phyloP scores from a whole-genome alignment of 2,797 vertebrate species.

The Phalloptychus januarius region DNA sequence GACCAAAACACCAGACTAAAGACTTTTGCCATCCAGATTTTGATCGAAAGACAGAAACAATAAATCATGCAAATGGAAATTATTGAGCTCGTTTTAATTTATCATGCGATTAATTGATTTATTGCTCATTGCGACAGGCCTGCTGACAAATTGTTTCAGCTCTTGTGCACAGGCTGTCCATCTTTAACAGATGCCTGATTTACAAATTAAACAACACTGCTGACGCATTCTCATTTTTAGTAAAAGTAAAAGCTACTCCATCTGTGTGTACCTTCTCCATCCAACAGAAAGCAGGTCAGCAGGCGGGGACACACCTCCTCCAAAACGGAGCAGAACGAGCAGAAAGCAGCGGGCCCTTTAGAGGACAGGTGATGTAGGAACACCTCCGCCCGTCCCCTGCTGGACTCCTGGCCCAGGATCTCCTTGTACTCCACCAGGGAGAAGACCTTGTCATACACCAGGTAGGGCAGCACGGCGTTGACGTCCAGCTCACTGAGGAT shows the following conservation, averaged over 20 bases:
- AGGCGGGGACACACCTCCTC: constrained; percentile 91
- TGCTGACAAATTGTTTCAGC: too few relatives aligned
- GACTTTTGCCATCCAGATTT: too few relatives aligned
- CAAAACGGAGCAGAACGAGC: constrained; percentile 87
- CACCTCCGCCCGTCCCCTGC: constrained; percentile 78
- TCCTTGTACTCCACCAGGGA: constrained; percentile 89
- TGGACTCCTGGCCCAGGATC: constrained; percentile 83
- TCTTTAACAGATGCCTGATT: constrained; percentile 2
- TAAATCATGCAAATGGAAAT: too few relatives aligned
- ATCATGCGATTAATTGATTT: too few relatives aligned
- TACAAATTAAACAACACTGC: neutral
- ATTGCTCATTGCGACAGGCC: too few relatives aligned
- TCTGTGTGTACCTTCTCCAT: constrained; percentile 87
- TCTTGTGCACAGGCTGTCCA: too few relatives aligned
- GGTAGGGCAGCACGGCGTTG: constrained; percentile 84
- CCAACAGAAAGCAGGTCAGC: constrained; percentile 88
- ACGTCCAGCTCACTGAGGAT: constrained; percentile 86
- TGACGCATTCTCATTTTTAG: constrained; percentile 10
- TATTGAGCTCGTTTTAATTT: too few relatives aligned
- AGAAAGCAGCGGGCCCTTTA: constrained; percentile 88
- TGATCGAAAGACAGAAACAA: too few relatives aligned
- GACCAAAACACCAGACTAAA: too few relatives aligned
- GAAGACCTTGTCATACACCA: constrained; percentile 89
- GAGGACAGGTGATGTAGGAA: constrained; percentile 87
- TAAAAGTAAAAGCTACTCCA: constrained; percentile 27